Conservation (phyloP, 2,888 invertebrate genomes). For the Entomobrya multifasciata region DNA sequence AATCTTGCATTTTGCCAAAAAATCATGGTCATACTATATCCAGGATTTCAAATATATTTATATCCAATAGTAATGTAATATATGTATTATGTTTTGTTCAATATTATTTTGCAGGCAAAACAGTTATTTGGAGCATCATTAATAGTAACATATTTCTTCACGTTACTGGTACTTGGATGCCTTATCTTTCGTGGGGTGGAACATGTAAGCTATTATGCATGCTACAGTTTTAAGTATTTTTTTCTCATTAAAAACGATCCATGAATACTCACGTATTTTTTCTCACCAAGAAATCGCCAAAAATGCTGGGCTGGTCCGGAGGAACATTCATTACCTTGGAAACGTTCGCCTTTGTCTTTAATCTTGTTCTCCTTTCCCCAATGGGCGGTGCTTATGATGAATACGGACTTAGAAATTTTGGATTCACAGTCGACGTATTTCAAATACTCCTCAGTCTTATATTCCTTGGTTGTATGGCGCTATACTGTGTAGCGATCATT, state of each 20-base stretch:
- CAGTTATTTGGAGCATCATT: constrained; percentile 69
- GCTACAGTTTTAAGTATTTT: background rate
- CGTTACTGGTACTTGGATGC: constrained; percentile 70
- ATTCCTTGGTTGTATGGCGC: constrained; percentile 70
- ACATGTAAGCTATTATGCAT: constrained; percentile 68
- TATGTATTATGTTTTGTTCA: no score
- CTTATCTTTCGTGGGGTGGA: constrained; percentile 75
- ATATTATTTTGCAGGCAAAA: no score
- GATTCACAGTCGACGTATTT: constrained; percentile 71
- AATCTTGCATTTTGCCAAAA: no score
- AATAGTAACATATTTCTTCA: constrained; percentile 72
- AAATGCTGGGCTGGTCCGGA: constrained; percentile 74
- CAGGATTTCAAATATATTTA: no score
- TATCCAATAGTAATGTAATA: no score
- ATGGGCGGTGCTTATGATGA: constrained; percentile 73
- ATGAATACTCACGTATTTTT: no score
- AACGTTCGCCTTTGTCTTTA: constrained; percentile 74
- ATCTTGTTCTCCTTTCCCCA: constrained; percentile 71
- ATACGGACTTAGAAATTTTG: constrained; percentile 74
- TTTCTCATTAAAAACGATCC: background rate
- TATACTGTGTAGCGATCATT: constrained; percentile 72
- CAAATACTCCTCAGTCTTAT: constrained; percentile 71
- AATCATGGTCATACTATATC: no score
- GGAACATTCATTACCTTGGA: constrained; percentile 72
- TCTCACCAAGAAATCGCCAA: constrained; percentile 71